Conservation (phyloP, 2,113 vertebrate species). For the Empidonax traillii region DNA sequence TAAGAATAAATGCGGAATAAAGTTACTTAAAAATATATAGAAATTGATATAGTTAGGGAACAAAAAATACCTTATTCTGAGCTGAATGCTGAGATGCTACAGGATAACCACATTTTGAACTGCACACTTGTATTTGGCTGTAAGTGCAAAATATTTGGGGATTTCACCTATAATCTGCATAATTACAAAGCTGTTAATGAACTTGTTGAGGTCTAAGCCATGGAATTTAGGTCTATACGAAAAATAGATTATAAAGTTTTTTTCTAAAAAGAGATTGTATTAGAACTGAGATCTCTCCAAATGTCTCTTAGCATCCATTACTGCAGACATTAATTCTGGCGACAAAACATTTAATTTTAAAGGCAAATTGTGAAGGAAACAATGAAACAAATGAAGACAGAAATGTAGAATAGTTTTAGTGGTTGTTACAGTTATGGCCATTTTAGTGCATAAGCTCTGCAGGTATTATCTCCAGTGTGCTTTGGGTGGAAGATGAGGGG, state of each 20-base stretch:
- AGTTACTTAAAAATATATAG: neutral
- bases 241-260: neutral
- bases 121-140: neutral
- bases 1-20: neutral
- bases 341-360: neutral
- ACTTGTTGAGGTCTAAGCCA: neutral
- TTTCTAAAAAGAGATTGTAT: neutral
- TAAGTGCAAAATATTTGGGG: neutral
- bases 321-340: neutral
- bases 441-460: neutral
- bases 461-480: neutral
- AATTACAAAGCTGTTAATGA: neutral
- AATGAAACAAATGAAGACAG: neutral
- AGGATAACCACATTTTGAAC: neutral
- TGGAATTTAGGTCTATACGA: neutral
- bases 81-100: neutral
- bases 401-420: neutral
- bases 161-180: neutral
- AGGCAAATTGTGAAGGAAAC: neutral
- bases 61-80: neutral
- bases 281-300: neutral
- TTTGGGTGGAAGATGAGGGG: neutral
- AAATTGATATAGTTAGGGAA: neutral
- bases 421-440: neutral
- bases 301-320: neutral